Conservation (phyloP, 2,888 invertebrate species). For the Tenthredo scrophulariae region DNA sequence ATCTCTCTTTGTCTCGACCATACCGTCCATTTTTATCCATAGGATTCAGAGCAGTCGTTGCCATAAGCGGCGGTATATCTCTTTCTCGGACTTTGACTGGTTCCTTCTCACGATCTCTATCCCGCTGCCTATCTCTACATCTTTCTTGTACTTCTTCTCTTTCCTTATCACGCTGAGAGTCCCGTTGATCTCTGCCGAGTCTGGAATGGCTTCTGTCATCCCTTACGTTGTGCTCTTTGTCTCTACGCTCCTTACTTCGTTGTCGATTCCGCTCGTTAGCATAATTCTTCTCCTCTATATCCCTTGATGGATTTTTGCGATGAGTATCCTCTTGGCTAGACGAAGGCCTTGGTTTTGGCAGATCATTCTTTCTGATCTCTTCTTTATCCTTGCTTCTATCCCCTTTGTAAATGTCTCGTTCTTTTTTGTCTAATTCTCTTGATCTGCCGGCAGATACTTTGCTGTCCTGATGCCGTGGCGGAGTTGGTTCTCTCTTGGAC, state of each 20-base stretch:
- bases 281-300: slow-evolving; percentile 73
- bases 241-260: slow-evolving; percentile 72
- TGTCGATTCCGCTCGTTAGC: slow-evolving; percentile 82
- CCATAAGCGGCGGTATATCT: slow-evolving; percentile 80
- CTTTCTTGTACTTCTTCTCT: slow-evolving; percentile 84
- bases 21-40: slow-evolving; percentile 67
- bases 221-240: slow-evolving; percentile 66
- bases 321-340: slow-evolving; percentile 73
- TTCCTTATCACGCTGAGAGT: slow-evolving; percentile 80
- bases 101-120: slow-evolving; percentile 79
- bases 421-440: slow-evolving; percentile 71
- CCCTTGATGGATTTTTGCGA: slow-evolving; percentile 75
- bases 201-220: slow-evolving; percentile 70
- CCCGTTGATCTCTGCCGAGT: slow-evolving; percentile 63
- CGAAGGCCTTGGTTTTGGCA: slow-evolving; percentile 63
- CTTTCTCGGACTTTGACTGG: slow-evolving; percentile 78
- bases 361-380: slow-evolving; percentile 68
- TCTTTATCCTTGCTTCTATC: slow-evolving; percentile 73
- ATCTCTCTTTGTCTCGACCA: slow-evolving; percentile 67
- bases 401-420: slow-evolving; percentile 71
- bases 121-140: slow-evolving; percentile 83
- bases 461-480: slow-evolving; percentile 69
- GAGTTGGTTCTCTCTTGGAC: slow-evolving; percentile 68
- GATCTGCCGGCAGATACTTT: slow-evolving; percentile 61
- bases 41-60: slow-evolving; percentile 68